These are phyloP conservation scores for Fregetta grallaria DNA, from an alignment of 2,113 vertebrate genomes.

Conservation along the genomic window DNA sequence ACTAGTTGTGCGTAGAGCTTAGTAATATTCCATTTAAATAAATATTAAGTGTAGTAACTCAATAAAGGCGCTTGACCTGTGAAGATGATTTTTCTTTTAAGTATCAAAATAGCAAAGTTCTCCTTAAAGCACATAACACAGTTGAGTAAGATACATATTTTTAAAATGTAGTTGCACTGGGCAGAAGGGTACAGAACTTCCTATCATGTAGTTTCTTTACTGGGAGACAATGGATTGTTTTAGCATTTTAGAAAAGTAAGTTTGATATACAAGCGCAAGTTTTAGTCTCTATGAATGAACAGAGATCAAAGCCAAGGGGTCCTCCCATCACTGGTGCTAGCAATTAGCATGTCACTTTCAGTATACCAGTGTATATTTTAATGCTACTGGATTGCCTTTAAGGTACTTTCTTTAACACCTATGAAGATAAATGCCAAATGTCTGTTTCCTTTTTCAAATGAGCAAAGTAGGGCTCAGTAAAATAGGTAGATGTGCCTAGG, in stretches of 20 bases:
- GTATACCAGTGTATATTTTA: not conserved
- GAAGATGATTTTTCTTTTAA: not conserved
- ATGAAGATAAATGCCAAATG: not conserved
- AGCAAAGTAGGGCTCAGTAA: not conserved
- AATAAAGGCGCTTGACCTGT: not conserved
- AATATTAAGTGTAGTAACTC: not conserved
- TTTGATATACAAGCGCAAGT: not conserved
- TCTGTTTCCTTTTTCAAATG: not conserved
- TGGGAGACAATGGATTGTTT: not conserved
- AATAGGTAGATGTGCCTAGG: not conserved
- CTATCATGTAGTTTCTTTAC: not conserved
- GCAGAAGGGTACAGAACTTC: not conserved
- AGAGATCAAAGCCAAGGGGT: not conserved
- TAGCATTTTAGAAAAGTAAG: not conserved
- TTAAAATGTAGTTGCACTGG: not conserved
- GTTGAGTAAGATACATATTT: not conserved
- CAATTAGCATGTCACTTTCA: not conserved
- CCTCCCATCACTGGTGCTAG: not conserved
- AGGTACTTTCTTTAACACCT: not conserved
- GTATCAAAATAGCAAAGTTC: not conserved
- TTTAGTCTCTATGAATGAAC: not conserved
- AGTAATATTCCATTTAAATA: not conserved
- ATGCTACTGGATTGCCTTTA: not conserved
- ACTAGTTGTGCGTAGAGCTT: not conserved
- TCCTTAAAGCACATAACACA: not conserved